These are phyloP conservation scores for Phaenicophaeus curvirostris DNA, from an alignment of 2,797 vertebrate species.

Conservation along the genomic window DNA sequence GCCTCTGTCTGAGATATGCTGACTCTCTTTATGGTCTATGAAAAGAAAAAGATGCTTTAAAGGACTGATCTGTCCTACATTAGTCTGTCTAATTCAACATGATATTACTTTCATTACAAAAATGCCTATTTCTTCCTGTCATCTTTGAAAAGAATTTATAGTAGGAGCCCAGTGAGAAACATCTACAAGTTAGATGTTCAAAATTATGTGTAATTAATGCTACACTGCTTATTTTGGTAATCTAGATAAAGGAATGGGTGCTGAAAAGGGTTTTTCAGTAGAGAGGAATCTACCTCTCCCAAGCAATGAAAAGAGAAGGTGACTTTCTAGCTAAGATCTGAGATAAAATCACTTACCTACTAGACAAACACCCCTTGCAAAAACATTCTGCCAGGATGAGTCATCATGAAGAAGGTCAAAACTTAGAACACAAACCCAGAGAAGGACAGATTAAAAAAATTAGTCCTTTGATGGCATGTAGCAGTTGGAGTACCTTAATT, in stretches of 20 bases:
- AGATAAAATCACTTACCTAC: background rate
- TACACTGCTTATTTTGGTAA: background rate
- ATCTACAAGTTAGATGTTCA: background rate
- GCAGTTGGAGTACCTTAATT: background rate
- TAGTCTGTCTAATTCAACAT: background rate
- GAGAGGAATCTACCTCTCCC: background rate
- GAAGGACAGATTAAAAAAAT: background rate
- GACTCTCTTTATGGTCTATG: background rate
- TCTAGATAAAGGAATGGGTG: background rate
- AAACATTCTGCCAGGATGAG: background rate
- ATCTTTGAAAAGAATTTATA: background rate
- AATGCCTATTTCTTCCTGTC: rapidly evolving
- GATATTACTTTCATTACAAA: background rate
- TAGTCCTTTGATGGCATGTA: background rate
- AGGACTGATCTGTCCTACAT: background rate
- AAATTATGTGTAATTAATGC: background rate
- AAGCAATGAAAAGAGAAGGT: constrained; percentile 1
- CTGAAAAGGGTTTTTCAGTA: background rate
- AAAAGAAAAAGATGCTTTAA: background rate
- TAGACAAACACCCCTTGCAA: background rate
- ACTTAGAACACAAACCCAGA: background rate
- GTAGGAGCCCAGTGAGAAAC: background rate
- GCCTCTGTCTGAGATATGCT: background rate
- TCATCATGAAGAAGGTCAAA: background rate
- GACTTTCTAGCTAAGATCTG: background rate